Percentiles rank a stretch among this genome's conserved stretches.
phyloP scores from a whole-genome alignment of 1,140 invertebrate genomes.

The Drosophila malerkotliana region DNA sequence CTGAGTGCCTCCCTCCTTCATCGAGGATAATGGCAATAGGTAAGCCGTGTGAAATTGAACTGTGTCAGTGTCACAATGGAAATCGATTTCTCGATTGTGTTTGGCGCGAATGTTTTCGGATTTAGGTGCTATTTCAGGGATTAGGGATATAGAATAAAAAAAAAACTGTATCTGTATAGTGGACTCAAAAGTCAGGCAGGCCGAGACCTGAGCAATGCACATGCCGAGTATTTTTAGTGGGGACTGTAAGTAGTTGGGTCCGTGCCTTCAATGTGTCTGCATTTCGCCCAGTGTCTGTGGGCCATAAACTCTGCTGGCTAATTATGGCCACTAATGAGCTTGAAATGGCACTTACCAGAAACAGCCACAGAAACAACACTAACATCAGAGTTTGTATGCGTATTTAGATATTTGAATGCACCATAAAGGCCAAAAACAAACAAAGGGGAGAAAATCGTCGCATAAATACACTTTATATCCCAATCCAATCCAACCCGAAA shows the following conservation, averaged over 20 bases:
- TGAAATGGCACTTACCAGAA: conserved; percentile 78
- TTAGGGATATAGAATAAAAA: not conserved
- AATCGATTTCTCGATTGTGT: conserved; percentile 35
- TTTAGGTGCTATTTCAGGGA: conserved; percentile 15
- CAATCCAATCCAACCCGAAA: conserved; percentile 3
- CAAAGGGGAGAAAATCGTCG: conserved; percentile 29
- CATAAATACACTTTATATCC: conserved; percentile 9
- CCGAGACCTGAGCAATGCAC: conserved; percentile 6
- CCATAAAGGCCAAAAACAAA: conserved; percentile 25
- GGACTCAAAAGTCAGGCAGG: not conserved
- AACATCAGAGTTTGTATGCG: conserved; percentile 6
- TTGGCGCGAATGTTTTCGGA: conserved; percentile 12
- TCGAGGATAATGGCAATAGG: conserved; percentile 33
- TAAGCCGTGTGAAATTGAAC: conserved; percentile 53
- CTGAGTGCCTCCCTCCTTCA: conserved; percentile 22
- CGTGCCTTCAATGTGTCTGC: conserved; percentile 47
- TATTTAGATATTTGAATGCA: conserved; percentile 46
- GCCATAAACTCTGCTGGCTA: conserved; percentile 74
- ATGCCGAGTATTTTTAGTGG: conserved; percentile 35
- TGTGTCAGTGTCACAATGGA: conserved; percentile 48
- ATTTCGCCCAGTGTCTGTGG: conserved; percentile 61
- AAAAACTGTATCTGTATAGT: not conserved
- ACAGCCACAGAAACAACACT: conserved; percentile 37
- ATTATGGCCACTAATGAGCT: conserved; percentile 80
- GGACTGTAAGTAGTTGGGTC: conserved; percentile 39